Evolutionary conservation across 2,888 invertebrate genomes (phyloP).

Genomic region (Mycalesis mineus): DNA sequence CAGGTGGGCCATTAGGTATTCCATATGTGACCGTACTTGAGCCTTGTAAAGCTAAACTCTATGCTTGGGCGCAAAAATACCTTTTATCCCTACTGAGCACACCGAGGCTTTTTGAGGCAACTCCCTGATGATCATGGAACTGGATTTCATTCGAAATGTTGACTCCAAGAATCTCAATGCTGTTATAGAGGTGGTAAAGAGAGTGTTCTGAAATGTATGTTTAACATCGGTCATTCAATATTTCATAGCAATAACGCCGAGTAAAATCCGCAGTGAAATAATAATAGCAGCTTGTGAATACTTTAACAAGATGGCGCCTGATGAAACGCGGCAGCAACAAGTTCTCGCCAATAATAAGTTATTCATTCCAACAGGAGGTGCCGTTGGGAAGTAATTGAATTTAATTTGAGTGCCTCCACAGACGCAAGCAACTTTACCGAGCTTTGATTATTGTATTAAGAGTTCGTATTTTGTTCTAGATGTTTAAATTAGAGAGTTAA

Average conservation of each 20-base stretch:
- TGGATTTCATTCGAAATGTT: too few relatives aligned
- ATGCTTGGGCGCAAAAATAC: too few relatives aligned
- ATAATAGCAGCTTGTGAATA: conserved; percentile 20
- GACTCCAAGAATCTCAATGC: too few relatives aligned
- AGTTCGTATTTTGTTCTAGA: not conserved
- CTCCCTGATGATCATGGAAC: too few relatives aligned
- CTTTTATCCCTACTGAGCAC: too few relatives aligned
- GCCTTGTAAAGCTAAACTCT: too few relatives aligned
- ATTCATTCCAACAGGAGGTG: conserved; percentile 31
- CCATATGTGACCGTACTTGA: too few relatives aligned
- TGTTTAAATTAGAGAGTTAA: not conserved
- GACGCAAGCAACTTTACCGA: conserved; percentile 6
- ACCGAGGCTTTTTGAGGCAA: too few relatives aligned
- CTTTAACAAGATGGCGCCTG: conserved; percentile 28
- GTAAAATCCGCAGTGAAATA: not conserved
- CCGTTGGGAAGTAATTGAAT: conserved; percentile 19
- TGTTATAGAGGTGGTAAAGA: too few relatives aligned
- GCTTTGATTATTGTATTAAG: not conserved
- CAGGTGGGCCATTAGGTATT: too few relatives aligned
- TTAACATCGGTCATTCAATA: not conserved
- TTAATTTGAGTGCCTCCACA: conserved; percentile 13
- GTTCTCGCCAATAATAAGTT: conserved; percentile 24
- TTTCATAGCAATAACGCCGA: not conserved
- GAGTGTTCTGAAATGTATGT: too few relatives aligned
- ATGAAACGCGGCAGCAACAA: conserved; percentile 26